Conservation (phyloP, 2,113 vertebrate species). For the Gadus chalcogrammus region DNA sequence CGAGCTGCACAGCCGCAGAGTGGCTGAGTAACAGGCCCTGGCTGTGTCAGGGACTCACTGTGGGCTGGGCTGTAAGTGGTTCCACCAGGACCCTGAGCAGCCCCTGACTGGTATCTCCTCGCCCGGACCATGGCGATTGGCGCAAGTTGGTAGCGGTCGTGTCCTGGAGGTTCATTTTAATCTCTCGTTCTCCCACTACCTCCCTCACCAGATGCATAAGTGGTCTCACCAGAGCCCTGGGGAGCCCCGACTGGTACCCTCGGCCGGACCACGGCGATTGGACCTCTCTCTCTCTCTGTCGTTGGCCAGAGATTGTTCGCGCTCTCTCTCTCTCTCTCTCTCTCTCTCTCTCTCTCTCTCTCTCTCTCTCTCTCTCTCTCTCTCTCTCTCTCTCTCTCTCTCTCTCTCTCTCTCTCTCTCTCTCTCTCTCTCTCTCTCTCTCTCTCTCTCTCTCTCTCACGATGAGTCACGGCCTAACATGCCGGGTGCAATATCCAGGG, state of each 20-base stretch:
- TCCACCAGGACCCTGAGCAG: slow-evolving; percentile 48
- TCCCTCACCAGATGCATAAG: too few species aligned
- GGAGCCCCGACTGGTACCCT: too few species aligned
- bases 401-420: too few species aligned
- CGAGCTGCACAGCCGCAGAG: slow-evolving; percentile 63
- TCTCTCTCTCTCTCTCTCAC: not conserved
- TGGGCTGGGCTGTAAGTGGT: slow-evolving; percentile 53
- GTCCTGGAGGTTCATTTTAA: slow-evolving; percentile 48
- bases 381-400: too few species aligned
- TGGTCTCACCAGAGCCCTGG: too few species aligned
- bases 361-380: too few species aligned
- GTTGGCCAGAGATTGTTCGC: too few species aligned
- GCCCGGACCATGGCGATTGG: not conserved
- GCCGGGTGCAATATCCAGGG: slow-evolving; percentile 29
- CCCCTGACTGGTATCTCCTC: slow-evolving; percentile 20
- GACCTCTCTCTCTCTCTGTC: too few species aligned
- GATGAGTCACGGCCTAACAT: slow-evolving; percentile 36
- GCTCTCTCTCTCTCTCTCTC: too few species aligned
- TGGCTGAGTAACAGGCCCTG: slow-evolving; percentile 65
- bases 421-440: too few species aligned
- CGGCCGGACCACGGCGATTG: too few species aligned
- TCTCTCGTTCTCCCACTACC: not conserved
- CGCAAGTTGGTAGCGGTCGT: slow-evolving; percentile 36
- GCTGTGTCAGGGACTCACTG: slow-evolving; percentile 51
- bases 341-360: too few species aligned